phyloP scores from a whole-genome alignment of 2,113 vertebrate genomes.

The Platysternon megacephalum region DNA sequence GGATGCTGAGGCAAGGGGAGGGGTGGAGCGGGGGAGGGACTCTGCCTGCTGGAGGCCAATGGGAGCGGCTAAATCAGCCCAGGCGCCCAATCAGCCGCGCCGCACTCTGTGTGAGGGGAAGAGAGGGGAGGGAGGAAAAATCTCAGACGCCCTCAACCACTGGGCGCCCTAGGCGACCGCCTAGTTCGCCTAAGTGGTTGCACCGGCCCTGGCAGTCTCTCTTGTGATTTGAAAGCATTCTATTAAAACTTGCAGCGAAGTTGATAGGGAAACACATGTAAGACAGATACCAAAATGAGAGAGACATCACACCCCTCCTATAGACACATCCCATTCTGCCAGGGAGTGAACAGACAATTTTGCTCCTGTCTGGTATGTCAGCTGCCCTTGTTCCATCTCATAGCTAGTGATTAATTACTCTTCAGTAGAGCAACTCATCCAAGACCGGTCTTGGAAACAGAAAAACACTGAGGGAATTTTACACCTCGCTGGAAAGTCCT shows the following conservation, averaged over 20 bases:
- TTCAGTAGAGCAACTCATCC: conserved; percentile 36
- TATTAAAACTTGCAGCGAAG: neutral
- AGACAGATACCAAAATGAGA: neutral
- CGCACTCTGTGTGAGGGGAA: too few species aligned
- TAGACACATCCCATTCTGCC: conserved; percentile 24
- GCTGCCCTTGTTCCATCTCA: conserved; percentile 1
- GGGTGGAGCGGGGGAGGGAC: too few species aligned
- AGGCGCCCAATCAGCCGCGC: too few species aligned
- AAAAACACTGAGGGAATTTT: conserved; percentile 21
- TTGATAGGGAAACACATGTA: conserved; percentile 29
- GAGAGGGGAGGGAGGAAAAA: too few species aligned
- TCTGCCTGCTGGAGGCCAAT: too few species aligned
- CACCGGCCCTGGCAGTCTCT: too few species aligned
- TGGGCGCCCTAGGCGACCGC: too few species aligned
- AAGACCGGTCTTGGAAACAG: neutral
- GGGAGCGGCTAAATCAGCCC: too few species aligned
- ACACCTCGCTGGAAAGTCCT: neutral
- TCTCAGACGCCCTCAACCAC: too few species aligned
- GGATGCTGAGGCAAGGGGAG: too few species aligned
- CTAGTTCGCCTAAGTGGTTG: too few species aligned
- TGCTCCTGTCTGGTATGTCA: conserved; percentile 16
- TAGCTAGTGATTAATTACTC: conserved; percentile 51
- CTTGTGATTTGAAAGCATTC: neutral
- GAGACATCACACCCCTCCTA: conserved; percentile 3
- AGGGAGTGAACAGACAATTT: conserved; percentile 25